Conservation (phyloP, 1,140 invertebrate species). For the Hylyphantes graminicola region DNA sequence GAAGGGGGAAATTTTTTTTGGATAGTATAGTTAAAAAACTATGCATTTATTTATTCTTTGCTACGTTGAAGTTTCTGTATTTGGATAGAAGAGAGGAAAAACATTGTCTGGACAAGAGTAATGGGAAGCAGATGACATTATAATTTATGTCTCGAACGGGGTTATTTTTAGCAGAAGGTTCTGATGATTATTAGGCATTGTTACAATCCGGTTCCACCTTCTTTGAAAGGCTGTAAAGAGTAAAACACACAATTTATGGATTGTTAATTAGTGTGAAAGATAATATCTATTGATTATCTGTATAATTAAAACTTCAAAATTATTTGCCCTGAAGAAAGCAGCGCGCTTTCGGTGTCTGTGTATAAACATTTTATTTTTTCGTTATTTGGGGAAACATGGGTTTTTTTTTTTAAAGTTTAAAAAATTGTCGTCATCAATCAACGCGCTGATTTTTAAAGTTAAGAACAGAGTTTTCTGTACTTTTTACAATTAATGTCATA, state of each 20-base stretch:
- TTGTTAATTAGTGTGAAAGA: conserved; percentile 58
- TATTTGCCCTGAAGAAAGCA: conserved; percentile 41
- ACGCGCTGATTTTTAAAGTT: neutral
- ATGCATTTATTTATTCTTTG: conserved; percentile 49
- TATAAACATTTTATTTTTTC: conserved; percentile 18
- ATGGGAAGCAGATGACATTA: conserved; percentile 56
- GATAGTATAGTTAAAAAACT: conserved; percentile 42
- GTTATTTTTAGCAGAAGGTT: conserved; percentile 26
- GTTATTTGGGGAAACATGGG: neutral
- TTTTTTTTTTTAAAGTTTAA: conserved; percentile 9
- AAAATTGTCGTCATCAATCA: neutral
- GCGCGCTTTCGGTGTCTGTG: neutral
- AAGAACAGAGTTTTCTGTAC: too few relatives aligned
- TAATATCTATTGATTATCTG: conserved; percentile 55
- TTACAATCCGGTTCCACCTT: conserved; percentile 47
- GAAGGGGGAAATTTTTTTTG: conserved; percentile 46
- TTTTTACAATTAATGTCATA: too few relatives aligned
- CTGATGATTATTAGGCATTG: conserved; percentile 53
- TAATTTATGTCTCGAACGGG: conserved; percentile 49
- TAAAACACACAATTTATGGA: conserved; percentile 55
- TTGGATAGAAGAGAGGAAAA: conserved; percentile 23
- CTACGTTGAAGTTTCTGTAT: conserved; percentile 43
- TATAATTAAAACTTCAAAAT: conserved; percentile 56
- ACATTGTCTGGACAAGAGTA: conserved; percentile 49
- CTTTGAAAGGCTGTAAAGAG: conserved; percentile 43